Evolutionary conservation across 2,888 invertebrate genomes (phyloP).

Genomic region (Netelia fuscicornis): DNA sequence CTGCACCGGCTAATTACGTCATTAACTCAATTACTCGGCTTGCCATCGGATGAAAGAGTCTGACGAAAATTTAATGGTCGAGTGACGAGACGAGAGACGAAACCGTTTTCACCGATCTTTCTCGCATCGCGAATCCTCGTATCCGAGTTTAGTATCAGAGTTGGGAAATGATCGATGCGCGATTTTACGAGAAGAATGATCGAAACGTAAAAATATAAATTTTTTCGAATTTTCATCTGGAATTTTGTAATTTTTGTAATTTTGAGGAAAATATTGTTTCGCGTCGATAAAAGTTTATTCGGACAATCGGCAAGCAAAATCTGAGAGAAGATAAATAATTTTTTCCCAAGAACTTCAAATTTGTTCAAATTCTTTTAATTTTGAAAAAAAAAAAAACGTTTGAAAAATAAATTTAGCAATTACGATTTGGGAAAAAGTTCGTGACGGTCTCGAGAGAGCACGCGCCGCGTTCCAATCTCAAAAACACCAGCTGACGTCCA

Average conservation of each 20-base stretch:
- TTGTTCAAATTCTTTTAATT: too few relatives aligned
- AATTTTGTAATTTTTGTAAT: too few relatives aligned
- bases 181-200: too few relatives aligned
- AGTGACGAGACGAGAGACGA: constrained; percentile 35
- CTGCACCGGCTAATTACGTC: constrained; percentile 78
- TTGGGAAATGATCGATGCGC: background rate
- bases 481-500: constrained; percentile 6
- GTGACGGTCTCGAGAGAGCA: constrained; percentile 17
- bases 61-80: constrained; percentile 72
- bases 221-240: too few relatives aligned
- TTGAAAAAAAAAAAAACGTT: too few relatives aligned
- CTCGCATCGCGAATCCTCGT: background rate
- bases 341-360: too few relatives aligned
- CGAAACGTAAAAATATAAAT: too few relatives aligned
- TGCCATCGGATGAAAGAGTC: constrained; percentile 61
- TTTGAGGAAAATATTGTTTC: too few relatives aligned
- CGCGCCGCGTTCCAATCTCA: constrained; percentile 46
- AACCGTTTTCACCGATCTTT: constrained; percentile 65
- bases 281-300: too few relatives aligned
- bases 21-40: constrained; percentile 79
- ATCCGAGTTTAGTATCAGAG: background rate
- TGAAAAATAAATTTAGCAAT: background rate
- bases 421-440: background rate
- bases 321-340: too few relatives aligned
- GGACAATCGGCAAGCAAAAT: too few relatives aligned